Conservation (phyloP, 2,888 invertebrate genomes). For the Tinea trinotella region DNA sequence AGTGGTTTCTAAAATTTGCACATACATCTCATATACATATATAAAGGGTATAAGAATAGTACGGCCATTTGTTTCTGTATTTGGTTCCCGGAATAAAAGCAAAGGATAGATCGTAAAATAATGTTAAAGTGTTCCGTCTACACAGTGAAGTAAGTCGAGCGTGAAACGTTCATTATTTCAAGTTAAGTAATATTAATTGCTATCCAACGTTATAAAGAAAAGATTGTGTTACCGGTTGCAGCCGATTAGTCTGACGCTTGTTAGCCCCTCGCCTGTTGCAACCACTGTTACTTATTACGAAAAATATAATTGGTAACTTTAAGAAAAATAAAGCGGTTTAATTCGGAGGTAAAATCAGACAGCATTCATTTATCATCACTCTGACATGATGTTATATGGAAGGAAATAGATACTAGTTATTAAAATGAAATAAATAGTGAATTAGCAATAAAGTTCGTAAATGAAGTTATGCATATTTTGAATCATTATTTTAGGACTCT, state of each 20-base stretch:
- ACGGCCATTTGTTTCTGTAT: too few species aligned
- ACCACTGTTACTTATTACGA: slow-evolving; percentile 37
- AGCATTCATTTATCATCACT: slow-evolving; percentile 25
- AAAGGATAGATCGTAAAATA: neutral
- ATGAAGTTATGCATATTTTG: too few species aligned
- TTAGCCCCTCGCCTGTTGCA: slow-evolving; percentile 39
- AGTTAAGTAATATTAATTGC: slow-evolving; percentile 64
- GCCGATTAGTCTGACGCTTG: slow-evolving; percentile 44
- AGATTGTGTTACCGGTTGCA: slow-evolving; percentile 44
- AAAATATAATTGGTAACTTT: slow-evolving; percentile 42
- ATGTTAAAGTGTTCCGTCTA: neutral
- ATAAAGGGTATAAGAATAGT: too few species aligned
- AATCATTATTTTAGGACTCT: too few species aligned
- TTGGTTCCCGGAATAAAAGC: neutral
- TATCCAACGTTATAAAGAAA: slow-evolving; percentile 47
- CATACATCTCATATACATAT: too few species aligned
- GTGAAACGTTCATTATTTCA: slow-evolving; percentile 49
- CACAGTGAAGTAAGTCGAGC: slow-evolving; percentile 35
- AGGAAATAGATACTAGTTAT: too few species aligned
- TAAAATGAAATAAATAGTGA: too few species aligned
- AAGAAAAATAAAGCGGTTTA: slow-evolving; percentile 31
- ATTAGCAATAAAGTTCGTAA: too few species aligned
- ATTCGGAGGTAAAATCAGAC: slow-evolving; percentile 28
- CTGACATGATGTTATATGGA: too few species aligned
- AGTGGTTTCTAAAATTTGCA: too few species aligned